Evolutionary conservation across 2,797 vertebrate genomes (phyloP), one percentile per base, ranked within the genome.

Genomic region (Rhinogobio ventralis): DNA sequence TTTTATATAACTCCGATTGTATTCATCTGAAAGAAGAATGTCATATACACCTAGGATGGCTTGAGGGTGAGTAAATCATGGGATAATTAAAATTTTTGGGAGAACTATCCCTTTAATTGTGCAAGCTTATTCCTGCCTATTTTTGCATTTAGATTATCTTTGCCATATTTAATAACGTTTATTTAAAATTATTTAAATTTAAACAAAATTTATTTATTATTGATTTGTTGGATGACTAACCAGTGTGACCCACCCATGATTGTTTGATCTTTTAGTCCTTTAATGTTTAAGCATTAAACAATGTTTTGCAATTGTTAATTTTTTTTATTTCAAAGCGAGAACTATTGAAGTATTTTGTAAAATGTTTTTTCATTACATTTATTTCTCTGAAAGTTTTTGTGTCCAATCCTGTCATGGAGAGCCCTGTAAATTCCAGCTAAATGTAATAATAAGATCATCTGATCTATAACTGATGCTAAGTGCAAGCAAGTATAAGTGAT

Each of bases 391-490:
- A 71, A 53, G n/a, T 69, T 81, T 42, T 71, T 45, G 25, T 19
- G 15, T 15, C 23, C 19, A 20, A 25, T 62, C 7, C 28, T 30
- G 7, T 46, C 39, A 62, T 62, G 33, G 28, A 30, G 69, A n/a
- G 55, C 30, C 10, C 57, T 51, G 10, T 8, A 68, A 62, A 83
- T 67, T 55, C 33, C 23, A 25, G 67, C 25, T 45, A 23, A 68
- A 83, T 77, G 51, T 11, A 77, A 77, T 84, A 69, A 57, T 25
- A 57, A 36, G 14, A 55, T 57, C 6, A 55, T 69, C 28, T 30
- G 39, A 77, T 84, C 36, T 60, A 77, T 74, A 83, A 77, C 19
- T 57, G 13, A 77, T 57, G 62, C n/a, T 77, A 45, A 84, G 49
- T 78, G 33, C 73, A 69, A 46, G 64, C 74, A 45, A 20, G 20